Evolutionary conservation across 2,113 vertebrate genomes (phyloP).

Genomic region (Orthochromis malagaraziensis): DNA sequence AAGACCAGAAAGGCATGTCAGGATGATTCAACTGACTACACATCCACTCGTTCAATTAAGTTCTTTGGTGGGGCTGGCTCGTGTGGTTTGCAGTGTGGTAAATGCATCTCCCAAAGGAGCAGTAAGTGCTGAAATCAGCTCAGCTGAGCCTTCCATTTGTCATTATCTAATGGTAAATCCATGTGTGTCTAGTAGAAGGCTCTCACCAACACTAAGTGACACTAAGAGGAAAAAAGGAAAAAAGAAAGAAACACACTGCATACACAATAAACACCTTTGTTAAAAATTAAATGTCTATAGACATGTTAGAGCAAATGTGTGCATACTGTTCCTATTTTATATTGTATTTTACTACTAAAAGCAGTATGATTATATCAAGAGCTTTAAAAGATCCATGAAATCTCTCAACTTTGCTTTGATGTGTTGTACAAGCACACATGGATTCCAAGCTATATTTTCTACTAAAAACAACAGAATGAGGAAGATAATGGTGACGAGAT

Average conservation of each 20-base stretch:
- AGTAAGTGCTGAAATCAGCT: constrained; percentile 69
- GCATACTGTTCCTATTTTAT: not conserved
- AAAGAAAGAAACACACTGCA: not conserved
- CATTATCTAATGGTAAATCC: constrained; percentile 70
- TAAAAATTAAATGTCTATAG: not conserved
- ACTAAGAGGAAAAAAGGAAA: not conserved
- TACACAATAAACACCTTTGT: not conserved
- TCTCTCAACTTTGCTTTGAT: not conserved
- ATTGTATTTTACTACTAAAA: not conserved
- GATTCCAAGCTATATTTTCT: not conserved
- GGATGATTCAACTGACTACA: constrained; percentile 60
- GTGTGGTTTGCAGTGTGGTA: constrained; percentile 28
- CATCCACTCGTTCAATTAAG: constrained; percentile 54
- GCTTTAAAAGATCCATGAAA: not conserved
- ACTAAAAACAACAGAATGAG: not conserved
- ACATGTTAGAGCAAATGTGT: not conserved
- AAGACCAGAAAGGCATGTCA: constrained; percentile 60
- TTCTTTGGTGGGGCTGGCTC: constrained; percentile 22
- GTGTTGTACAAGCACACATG: not conserved
- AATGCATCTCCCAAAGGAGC: constrained; percentile 46
- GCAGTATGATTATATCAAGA: not conserved
- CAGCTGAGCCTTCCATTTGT: constrained; percentile 55
- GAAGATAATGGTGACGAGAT: constrained; percentile 22
- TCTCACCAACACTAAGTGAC: constrained; percentile 25
- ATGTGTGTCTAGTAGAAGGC: constrained; percentile 45